These are phyloP conservation scores for Asbolus verrucosus DNA, from an alignment of 1,140 invertebrate species.

Conservation along the genomic window DNA sequence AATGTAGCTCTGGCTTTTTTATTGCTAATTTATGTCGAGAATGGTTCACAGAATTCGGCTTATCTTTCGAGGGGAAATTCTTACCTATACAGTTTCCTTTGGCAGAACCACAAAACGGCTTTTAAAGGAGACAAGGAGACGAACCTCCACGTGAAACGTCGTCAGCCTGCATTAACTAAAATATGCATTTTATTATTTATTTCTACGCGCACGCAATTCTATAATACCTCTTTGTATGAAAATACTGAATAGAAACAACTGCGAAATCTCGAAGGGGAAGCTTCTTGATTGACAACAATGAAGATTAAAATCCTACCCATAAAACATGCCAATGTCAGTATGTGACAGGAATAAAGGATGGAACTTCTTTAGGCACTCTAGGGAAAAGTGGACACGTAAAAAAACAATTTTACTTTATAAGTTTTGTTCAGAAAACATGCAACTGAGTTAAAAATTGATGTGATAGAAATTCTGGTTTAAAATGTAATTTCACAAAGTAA, in stretches of 20 bases:
- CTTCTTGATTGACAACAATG: constrained; percentile 27
- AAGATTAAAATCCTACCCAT: constrained; percentile 23
- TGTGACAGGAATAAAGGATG: constrained; percentile 23
- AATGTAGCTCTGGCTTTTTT: constrained; percentile 11
- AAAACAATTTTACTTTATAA: neutral
- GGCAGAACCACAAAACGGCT: constrained; percentile 12
- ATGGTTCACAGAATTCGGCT: constrained; percentile 13
- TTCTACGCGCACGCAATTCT: constrained; percentile 20
- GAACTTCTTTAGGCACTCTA: neutral
- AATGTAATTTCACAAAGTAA: too few species aligned
- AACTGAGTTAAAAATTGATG: too few species aligned
- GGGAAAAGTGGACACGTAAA: neutral
- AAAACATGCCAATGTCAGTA: constrained; percentile 9
- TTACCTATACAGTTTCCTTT: constrained; percentile 13
- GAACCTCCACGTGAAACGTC: neutral
- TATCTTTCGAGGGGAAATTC: neutral
- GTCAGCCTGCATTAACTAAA: constrained; percentile 13
- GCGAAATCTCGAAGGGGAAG: neutral
- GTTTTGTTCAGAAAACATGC: too few species aligned
- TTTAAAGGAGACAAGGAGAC: neutral
- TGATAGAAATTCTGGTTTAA: too few species aligned
- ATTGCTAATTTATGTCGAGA: constrained; percentile 25
- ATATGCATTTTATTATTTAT: constrained; percentile 20
- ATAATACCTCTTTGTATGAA: constrained; percentile 14
- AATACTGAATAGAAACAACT: constrained; percentile 4